These are phyloP conservation scores for Fulmarus glacialis DNA, from an alignment of 2,113 vertebrate species.

Conservation along the genomic window DNA sequence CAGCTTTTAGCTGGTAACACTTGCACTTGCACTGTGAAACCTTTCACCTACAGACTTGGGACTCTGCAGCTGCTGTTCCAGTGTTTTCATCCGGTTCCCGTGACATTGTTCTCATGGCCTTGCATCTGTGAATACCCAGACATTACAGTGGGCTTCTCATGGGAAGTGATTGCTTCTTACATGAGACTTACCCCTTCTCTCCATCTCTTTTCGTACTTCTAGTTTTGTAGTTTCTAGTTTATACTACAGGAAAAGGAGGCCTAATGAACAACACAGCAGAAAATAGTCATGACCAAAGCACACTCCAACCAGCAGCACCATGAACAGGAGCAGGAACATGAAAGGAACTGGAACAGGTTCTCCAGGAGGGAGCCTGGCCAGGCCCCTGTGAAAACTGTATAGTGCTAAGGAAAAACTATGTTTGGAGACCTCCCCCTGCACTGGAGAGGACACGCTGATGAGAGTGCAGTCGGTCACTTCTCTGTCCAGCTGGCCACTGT, in stretches of 20 bases:
- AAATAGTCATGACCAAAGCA: background rate
- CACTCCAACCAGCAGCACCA: background rate
- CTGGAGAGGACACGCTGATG: background rate
- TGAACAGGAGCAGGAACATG: background rate
- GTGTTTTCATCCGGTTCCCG: fast-evolving
- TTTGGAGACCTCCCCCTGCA: background rate
- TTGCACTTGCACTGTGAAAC: background rate
- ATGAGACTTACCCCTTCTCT: background rate
- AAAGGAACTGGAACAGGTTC: background rate
- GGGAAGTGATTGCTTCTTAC: background rate
- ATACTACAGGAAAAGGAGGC: background rate
- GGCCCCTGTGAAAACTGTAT: background rate
- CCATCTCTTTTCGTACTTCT: background rate
- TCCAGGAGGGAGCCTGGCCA: background rate
- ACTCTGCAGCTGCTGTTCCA: background rate
- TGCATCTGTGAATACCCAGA: background rate
- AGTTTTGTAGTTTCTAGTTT: background rate
- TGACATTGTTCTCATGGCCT: background rate
- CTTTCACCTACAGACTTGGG: background rate
- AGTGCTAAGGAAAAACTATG: background rate
- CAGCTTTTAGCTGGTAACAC: background rate
- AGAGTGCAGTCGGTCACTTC: background rate
- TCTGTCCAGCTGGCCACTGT: background rate
- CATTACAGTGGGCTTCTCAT: background rate
- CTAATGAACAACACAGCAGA: background rate